Conservation (phyloP, 2,888 invertebrate genomes). For the Drosophila anomalipes region DNA sequence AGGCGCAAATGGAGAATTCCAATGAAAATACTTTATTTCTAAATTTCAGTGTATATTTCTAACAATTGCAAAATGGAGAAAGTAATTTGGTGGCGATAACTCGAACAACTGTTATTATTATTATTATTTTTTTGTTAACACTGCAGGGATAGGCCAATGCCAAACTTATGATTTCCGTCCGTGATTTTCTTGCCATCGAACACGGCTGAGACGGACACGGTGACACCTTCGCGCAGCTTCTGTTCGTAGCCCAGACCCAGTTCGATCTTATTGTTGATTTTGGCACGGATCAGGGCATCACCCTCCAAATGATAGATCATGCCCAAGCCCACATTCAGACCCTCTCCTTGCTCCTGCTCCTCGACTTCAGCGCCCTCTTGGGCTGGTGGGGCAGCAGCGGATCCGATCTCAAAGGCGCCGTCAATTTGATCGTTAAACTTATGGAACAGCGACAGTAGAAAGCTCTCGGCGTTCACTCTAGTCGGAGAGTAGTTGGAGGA, state of each 20-base stretch:
- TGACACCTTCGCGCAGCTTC: constrained; percentile 95
- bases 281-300: constrained; percentile 94
- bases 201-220: constrained; percentile 91
- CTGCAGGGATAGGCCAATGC: constrained; percentile 95
- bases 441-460: constrained; percentile 61
- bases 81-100: constrained; percentile 12
- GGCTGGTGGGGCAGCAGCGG: not conserved
- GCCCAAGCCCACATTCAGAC: constrained; percentile 94
- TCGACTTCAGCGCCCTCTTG: not conserved
- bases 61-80: constrained; percentile 1
- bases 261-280: constrained; percentile 96
- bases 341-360: constrained; percentile 90
- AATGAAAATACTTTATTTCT: not conserved
- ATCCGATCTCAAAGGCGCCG: constrained; percentile 43
- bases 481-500: not conserved
- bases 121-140: constrained; percentile 87
- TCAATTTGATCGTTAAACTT: constrained; percentile 55
- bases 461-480: constrained; percentile 45
- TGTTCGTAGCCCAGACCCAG: constrained; percentile 97
- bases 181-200: constrained; percentile 91
- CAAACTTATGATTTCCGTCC: constrained; percentile 97
- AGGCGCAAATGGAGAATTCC: fast-evolving
- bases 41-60: not conserved
- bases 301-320: constrained; percentile 93
- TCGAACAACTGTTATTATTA: not conserved